phyloP scores from a whole-genome alignment of 2,888 invertebrate genomes.

The Phyto melanocephala region DNA sequence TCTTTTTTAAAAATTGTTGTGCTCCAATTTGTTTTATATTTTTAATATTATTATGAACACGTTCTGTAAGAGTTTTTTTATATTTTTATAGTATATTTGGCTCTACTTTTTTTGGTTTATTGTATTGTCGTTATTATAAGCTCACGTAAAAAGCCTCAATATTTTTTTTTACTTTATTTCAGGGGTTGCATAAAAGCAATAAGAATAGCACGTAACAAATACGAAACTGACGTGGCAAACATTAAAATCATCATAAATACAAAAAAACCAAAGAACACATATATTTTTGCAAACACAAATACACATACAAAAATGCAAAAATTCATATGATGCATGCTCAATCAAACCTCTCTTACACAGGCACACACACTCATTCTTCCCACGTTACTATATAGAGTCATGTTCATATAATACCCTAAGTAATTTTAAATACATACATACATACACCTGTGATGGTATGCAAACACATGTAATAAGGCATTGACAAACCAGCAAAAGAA shows the following conservation, averaged over 20 bases:
- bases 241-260: constrained; percentile 56
- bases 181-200: constrained; percentile 26
- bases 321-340: constrained; percentile 46
- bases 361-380: too few species aligned
- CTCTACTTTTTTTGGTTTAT: constrained; percentile 5
- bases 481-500: constrained; percentile 26
- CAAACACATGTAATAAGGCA: constrained; percentile 20
- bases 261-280: not conserved
- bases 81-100: constrained; percentile 37
- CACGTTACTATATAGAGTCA: too few species aligned
- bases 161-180: not conserved
- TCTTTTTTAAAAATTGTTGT: too few species aligned
- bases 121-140: constrained; percentile 26
- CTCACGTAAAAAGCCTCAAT: constrained; percentile 21
- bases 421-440: too few species aligned
- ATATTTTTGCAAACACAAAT: not conserved
- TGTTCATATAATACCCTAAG: not conserved
- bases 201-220: constrained; percentile 57
- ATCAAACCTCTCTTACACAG: constrained; percentile 10
- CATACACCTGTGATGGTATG: too few species aligned
- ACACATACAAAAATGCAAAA: constrained; percentile 17
- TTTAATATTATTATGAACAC: not conserved
- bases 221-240: constrained; percentile 63
- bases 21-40: too few species aligned
- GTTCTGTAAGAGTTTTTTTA: not conserved